Percentiles rank a stretch among this genome's conserved stretches.
These are phyloP conservation scores for Darwinula stevensoni DNA, from an alignment of 2,888 invertebrate species.

Conservation along the genomic window DNA sequence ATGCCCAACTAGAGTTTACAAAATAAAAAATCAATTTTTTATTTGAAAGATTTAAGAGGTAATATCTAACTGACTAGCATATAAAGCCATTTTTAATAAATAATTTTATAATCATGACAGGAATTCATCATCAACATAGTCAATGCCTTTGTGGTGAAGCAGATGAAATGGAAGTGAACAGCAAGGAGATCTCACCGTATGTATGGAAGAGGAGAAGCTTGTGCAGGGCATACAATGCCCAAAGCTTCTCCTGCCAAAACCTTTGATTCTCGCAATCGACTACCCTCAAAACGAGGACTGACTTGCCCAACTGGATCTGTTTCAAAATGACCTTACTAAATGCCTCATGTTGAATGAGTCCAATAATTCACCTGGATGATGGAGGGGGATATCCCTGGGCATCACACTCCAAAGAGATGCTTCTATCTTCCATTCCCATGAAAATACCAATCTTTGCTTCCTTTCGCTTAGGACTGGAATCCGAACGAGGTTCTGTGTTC, in stretches of 20 bases:
- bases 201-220: background rate
- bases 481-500: background rate
- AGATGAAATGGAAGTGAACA: too few species aligned
- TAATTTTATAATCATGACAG: too few species aligned
- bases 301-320: background rate
- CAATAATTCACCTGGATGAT: conserved; percentile 26
- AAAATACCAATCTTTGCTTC: background rate
- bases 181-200: too few species aligned
- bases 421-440: background rate
- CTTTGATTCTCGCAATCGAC: background rate
- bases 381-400: conserved; percentile 26
- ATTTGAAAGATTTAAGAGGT: too few species aligned
- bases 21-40: too few species aligned
- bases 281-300: background rate
- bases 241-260: background rate
- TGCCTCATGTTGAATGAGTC: background rate
- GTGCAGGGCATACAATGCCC: background rate
- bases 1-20: too few species aligned
- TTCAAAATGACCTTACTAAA: background rate
- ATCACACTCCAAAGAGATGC: conserved; percentile 17
- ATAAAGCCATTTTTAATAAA: too few species aligned
- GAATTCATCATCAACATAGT: too few species aligned
- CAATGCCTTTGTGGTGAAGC: too few species aligned
- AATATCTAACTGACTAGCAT: too few species aligned
- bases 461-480: background rate